A percentile compares a stretch with the other conserved stretches of the same genome.
These are phyloP conservation scores for Grantiella picta DNA, from an alignment of 2,113 vertebrate species.

Conservation along the genomic window DNA sequence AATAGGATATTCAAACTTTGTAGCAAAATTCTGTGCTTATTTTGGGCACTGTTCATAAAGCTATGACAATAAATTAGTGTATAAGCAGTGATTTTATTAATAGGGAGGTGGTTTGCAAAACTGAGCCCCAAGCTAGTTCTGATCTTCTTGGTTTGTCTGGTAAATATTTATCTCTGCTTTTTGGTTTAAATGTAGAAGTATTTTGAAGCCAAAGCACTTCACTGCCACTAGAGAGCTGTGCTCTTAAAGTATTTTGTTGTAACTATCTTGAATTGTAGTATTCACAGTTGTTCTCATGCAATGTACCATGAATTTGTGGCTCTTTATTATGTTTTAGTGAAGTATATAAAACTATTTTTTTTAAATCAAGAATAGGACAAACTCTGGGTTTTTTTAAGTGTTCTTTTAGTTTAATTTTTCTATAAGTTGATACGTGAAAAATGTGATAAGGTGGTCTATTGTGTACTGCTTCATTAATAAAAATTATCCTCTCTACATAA, in stretches of 20 bases:
- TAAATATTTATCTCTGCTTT: neutral
- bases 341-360: neutral
- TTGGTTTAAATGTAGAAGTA: neutral
- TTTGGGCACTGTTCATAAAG: neutral
- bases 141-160: neutral
- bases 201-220: neutral
- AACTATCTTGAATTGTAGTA: neutral
- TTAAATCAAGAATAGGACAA: neutral
- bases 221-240: neutral
- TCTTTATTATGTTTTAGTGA: neutral
- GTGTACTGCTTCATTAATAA: neutral
- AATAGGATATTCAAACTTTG: neutral
- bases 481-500: neutral
- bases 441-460: neutral
- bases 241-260: neutral
- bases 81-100: neutral
- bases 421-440: neutral
- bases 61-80: neutral
- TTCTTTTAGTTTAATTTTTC: neutral
- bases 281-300: neutral
- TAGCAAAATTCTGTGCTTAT: neutral
- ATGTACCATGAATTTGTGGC: neutral
- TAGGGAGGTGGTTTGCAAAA: neutral
- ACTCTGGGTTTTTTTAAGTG: neutral
- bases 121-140: neutral